phyloP scores from a whole-genome alignment of 53 echinoderm and acorn worm species.

The Crossaster papposus region DNA sequence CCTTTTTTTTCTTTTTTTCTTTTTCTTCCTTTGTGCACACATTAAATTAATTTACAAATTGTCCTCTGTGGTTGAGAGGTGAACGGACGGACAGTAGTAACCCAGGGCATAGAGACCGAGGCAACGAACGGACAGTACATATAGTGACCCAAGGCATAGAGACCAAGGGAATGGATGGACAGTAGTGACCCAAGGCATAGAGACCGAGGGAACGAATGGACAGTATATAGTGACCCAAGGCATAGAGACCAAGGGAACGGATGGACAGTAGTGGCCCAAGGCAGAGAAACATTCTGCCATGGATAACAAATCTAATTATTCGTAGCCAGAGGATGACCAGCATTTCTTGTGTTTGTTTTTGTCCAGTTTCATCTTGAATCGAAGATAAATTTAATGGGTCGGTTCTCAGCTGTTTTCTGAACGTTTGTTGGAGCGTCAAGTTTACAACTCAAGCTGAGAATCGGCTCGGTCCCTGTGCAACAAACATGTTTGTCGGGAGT shows the following conservation, averaged over 20 bases:
- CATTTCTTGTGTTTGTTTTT: neutral
- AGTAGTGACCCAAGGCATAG: neutral
- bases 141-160: no score
- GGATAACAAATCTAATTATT: neutral
- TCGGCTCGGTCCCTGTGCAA: neutral
- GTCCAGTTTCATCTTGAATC: neutral
- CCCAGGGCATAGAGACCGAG: neutral
- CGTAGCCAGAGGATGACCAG: neutral
- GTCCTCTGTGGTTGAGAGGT: neutral
- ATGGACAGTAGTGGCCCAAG: neutral
- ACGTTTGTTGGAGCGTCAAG: neutral
- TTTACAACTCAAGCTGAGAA: neutral
- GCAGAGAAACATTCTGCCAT: neutral
- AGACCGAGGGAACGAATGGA: neutral
- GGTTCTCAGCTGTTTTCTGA: neutral
- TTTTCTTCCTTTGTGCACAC: neutral
- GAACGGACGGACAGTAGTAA: neutral
- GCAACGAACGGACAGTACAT: no score
- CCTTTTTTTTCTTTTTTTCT: neutral
- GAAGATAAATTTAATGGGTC: neutral
- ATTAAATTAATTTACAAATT: slow-evolving; percentile 15
- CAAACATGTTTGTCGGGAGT: slow-evolving; percentile 15
- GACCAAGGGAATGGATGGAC: neutral
- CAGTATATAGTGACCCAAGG: no score
- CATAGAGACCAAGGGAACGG: neutral